phyloP scores from a whole-genome alignment of 2,113 vertebrate species.

The Nothoprocta pentlandii region DNA sequence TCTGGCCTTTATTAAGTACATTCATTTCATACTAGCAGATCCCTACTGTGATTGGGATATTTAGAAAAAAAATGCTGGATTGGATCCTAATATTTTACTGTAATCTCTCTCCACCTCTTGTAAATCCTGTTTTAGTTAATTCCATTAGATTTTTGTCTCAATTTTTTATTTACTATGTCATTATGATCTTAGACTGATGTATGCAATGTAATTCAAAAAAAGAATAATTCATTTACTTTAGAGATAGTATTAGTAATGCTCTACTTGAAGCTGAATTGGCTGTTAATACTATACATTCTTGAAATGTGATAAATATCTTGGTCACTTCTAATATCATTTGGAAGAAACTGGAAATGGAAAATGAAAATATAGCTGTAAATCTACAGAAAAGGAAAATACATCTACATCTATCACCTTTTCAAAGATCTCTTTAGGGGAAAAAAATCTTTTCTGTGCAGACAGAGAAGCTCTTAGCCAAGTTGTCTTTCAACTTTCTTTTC shows the following conservation, averaged over 20 bases:
- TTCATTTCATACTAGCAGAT: not conserved
- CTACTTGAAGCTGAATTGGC: not conserved
- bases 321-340: constrained; percentile 17
- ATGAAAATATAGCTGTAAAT: not conserved
- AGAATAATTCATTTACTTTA: not conserved
- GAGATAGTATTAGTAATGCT: not conserved
- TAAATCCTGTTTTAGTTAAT: not conserved
- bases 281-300: constrained; percentile 3
- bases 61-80: not conserved
- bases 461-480: not conserved
- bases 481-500: not conserved
- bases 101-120: not conserved
- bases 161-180: not conserved
- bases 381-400: constrained; percentile 4
- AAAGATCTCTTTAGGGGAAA: not conserved
- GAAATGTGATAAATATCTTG: not conserved
- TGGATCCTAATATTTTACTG: not conserved
- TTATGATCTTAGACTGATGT: not conserved
- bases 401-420: constrained; percentile 18
- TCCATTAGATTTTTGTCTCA: not conserved
- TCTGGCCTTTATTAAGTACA: not conserved
- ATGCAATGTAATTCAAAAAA: not conserved
- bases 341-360: constrained; percentile 12
- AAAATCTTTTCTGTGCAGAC: not conserved
- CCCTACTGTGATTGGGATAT: not conserved